phyloP scores from a whole-genome alignment of 2,113 vertebrate genomes.

The Peromyscus californicus region DNA sequence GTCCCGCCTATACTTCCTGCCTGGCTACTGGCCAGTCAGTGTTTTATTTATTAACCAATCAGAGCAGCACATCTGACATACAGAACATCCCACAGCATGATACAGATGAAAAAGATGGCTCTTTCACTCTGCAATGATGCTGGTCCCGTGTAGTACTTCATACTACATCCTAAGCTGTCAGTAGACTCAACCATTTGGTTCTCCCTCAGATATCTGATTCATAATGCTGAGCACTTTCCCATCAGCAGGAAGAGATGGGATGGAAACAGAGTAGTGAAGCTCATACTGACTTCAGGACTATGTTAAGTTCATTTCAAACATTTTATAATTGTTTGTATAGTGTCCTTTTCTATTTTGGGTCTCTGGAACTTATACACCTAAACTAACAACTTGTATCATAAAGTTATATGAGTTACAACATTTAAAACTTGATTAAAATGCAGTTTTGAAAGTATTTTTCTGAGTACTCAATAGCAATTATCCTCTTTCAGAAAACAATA shows the following conservation, averaged over 20 bases:
- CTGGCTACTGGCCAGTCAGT: no score
- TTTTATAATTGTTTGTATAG: background rate
- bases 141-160: background rate
- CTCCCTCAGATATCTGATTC: background rate
- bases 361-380: background rate
- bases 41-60: no score
- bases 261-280: rapidly evolving
- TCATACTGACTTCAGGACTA: background rate
- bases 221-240: rapidly evolving
- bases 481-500: background rate
- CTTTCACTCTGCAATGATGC: background rate
- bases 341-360: background rate
- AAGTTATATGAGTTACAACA: background rate
- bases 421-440: slow-evolving; percentile 11
- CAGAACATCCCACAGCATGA: no score
- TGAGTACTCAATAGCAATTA: background rate
- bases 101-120: background rate
- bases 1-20: no score
- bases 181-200: background rate
- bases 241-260: background rate
- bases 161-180: background rate
- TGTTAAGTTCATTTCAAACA: background rate
- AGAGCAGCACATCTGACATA: no score
- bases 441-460: slow-evolving; percentile 15
- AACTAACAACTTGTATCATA: background rate